These are phyloP conservation scores for Oligia strigilis DNA, from an alignment of 2,888 invertebrate species.

Conservation along the genomic window DNA sequence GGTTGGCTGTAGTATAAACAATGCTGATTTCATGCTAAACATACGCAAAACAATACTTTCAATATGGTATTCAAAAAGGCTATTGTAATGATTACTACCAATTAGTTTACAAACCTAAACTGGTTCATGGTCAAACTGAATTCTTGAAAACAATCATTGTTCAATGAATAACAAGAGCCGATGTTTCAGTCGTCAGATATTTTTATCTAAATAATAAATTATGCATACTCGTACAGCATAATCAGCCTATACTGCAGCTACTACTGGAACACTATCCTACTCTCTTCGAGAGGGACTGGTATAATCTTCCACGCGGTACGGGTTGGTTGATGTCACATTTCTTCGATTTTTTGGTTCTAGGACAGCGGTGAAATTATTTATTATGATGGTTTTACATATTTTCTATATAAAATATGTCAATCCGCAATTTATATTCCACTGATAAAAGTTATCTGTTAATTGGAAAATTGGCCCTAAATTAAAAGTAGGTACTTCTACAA, in stretches of 20 bases:
- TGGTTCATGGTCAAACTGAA: not conserved
- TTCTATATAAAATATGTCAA: not conserved
- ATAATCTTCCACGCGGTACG: not conserved
- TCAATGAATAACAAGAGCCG: not conserved
- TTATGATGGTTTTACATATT: not conserved
- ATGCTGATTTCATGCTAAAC: not conserved
- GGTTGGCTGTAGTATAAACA: conserved; percentile 5
- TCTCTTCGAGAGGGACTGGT: not conserved
- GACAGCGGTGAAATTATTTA: too few species aligned
- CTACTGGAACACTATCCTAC: not conserved
- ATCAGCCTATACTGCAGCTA: not conserved
- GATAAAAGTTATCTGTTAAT: not conserved
- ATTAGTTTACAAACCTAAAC: not conserved
- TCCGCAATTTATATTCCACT: too few species aligned
- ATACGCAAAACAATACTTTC: conserved; percentile 1
- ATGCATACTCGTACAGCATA: too few species aligned
- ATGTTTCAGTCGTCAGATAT: not conserved
- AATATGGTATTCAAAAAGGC: not conserved
- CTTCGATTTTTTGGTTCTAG: too few species aligned
- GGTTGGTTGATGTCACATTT: not conserved
- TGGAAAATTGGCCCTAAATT: not conserved
- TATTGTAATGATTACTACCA: conserved; percentile 5
- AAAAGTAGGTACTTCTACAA: not conserved
- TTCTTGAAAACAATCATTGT: not conserved
- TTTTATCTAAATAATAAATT: not conserved